phyloP scores from a whole-genome alignment of 2,113 vertebrate species.

The Puma concolor region DNA sequence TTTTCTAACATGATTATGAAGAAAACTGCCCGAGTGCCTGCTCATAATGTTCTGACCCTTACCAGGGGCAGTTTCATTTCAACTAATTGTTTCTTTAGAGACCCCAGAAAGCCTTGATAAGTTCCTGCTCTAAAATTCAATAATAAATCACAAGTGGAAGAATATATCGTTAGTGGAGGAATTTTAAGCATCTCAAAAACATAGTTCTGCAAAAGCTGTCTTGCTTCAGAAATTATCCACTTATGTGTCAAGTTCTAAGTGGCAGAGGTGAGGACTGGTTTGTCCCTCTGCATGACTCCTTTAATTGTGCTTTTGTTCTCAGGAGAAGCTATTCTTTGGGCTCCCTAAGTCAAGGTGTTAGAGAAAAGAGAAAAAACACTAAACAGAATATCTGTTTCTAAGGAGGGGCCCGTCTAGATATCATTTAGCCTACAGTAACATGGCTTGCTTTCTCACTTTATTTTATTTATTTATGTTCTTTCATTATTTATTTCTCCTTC shows the following conservation, averaged over 20 bases:
- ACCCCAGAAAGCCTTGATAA: neutral
- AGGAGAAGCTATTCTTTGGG: neutral
- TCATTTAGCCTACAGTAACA: neutral
- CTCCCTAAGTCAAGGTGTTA: neutral
- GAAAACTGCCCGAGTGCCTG: neutral
- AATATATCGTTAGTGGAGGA: neutral
- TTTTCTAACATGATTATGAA: slow-evolving; percentile 19
- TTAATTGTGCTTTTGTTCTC: neutral
- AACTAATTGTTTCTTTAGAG: slow-evolving; percentile 22
- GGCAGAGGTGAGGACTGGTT: neutral
- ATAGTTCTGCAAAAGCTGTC: neutral
- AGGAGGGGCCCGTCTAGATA: neutral
- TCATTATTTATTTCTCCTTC: slow-evolving; percentile 36
- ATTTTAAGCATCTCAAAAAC: slow-evolving; percentile 23
- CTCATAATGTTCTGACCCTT: slow-evolving; percentile 9
- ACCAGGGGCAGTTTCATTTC: slow-evolving; percentile 33
- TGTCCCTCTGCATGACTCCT: neutral
- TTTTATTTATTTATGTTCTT: slow-evolving; percentile 52
- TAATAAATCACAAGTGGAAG: neutral
- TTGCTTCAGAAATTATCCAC: neutral
- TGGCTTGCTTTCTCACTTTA: slow-evolving; percentile 1
- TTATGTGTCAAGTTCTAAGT: neutral
- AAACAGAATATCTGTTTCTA: neutral
- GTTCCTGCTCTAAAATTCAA: slow-evolving; percentile 24
- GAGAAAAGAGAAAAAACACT: neutral